A percentile compares a stretch with the other conserved stretches of the same genome.
Conservation (phyloP, 2,113 vertebrate genomes). For the Terrapene triunguis region DNA sequence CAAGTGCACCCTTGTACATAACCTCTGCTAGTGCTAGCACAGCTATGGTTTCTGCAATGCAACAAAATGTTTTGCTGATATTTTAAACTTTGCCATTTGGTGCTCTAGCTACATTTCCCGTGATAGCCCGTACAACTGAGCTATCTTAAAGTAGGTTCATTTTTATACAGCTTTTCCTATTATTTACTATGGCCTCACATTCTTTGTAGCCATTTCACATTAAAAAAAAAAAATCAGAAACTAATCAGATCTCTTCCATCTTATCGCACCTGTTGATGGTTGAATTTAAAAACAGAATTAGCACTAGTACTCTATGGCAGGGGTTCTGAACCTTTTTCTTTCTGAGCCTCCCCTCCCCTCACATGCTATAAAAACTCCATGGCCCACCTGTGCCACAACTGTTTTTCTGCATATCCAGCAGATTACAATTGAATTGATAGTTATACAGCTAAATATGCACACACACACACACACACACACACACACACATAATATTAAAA, state of each 20-base stretch:
- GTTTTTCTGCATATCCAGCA: neutral
- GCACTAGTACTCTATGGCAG: neutral
- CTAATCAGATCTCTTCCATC: neutral
- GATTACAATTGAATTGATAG: neutral
- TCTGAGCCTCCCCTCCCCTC: neutral
- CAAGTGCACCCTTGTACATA: neutral
- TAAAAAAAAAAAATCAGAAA: conserved; percentile 24
- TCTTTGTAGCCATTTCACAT: neutral
- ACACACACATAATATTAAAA: neutral
- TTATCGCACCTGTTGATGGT: neutral
- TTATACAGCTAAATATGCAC: too few species aligned
- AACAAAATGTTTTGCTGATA: conserved; percentile 13
- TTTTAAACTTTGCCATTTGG: neutral
- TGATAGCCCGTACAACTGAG: neutral
- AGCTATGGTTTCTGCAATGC: neutral
- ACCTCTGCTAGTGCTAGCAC: neutral
- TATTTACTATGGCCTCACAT: neutral
- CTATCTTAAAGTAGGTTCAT: neutral
- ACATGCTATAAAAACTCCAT: neutral
- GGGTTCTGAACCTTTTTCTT: neutral
- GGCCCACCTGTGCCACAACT: neutral
- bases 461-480: too few species aligned
- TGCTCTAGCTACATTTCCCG: conserved; percentile 28
- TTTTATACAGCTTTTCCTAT: neutral
- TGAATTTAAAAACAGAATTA: neutral